These are phyloP conservation scores for Sussaba pulchella DNA, from an alignment of 2,888 invertebrate genomes.

Conservation along the genomic window DNA sequence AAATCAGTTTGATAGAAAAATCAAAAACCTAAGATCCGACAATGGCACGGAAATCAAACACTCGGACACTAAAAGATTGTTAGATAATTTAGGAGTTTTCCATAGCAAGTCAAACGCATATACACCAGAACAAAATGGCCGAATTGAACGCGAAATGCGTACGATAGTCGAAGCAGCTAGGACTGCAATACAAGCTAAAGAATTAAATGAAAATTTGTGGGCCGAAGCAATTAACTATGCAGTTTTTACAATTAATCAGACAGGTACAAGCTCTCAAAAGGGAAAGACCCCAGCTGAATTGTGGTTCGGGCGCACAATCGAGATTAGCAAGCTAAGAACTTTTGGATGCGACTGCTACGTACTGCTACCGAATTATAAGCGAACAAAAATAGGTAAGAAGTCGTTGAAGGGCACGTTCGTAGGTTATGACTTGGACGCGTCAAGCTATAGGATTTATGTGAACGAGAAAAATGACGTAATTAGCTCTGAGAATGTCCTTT, in stretches of 20 bases:
- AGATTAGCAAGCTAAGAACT: conserved; percentile 53
- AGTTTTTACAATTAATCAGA: conserved; percentile 67
- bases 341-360: conserved; percentile 64
- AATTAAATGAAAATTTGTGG: conserved; percentile 31
- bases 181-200: conserved; percentile 66
- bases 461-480: conserved; percentile 63
- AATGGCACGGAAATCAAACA: conserved; percentile 77
- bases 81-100: conserved; percentile 69
- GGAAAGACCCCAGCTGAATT: conserved; percentile 63
- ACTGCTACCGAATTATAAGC: conserved; percentile 58
- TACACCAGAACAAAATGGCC: conserved; percentile 77
- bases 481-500: conserved; percentile 68
- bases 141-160: conserved; percentile 78
- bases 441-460: conserved; percentile 66
- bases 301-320: conserved; percentile 64
- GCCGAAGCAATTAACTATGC: conserved; percentile 38
- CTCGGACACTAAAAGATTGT: conserved; percentile 29
- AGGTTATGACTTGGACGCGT: conserved; percentile 70
- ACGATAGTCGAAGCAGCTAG: conserved; percentile 76
- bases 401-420: conserved; percentile 67
- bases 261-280: conserved; percentile 58
- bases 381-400: conserved; percentile 59
- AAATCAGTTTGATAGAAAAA: conserved; percentile 73
- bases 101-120: conserved; percentile 69
- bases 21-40: conserved; percentile 73